These are phyloP conservation scores for Drosophila yakuba DNA, from an alignment of 1,140 invertebrate genomes.

Conservation along the genomic window DNA sequence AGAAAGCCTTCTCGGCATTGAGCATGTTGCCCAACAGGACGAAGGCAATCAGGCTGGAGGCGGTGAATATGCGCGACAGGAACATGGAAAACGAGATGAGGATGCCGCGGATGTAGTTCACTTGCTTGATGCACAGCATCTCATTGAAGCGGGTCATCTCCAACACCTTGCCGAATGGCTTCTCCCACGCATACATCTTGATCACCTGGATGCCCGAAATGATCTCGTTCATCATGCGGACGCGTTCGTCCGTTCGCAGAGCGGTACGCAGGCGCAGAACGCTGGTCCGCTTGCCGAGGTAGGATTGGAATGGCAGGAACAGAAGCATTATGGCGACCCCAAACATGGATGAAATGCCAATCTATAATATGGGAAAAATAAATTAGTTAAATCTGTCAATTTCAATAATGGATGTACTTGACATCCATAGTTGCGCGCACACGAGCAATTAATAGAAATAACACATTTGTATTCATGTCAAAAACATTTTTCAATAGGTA, in stretches of 20 bases:
- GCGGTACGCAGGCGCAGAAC: constrained; percentile 88
- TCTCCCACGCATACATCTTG: constrained; percentile 97
- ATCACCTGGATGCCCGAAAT: constrained; percentile 95
- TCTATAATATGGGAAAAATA: constrained; percentile 30
- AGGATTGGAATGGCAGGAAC: constrained; percentile 93
- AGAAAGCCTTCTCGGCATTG: constrained; percentile 90
- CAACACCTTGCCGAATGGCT: constrained; percentile 89
- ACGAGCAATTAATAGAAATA: constrained; percentile 18
- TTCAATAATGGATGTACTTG: neutral
- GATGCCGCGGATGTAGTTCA: constrained; percentile 89
- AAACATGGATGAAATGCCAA: constrained; percentile 87
- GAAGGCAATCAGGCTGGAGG: constrained; percentile 90
- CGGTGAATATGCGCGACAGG: constrained; percentile 90
- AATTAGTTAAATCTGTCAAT: neutral
- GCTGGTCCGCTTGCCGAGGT: constrained; percentile 89
- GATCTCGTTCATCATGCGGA: constrained; percentile 95
- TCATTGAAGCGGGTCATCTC: constrained; percentile 86
- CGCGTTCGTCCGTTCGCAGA: constrained; percentile 91
- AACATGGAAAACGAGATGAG: constrained; percentile 90
- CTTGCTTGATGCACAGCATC: constrained; percentile 87
- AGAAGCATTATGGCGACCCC: constrained; percentile 92
- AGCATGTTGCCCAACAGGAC: constrained; percentile 87
- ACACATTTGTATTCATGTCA: constrained; percentile 16
- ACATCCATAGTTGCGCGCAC: neutral
- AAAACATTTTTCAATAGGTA: constrained; percentile 2